These are phyloP conservation scores for Falco naumanni DNA, from an alignment of 2,797 vertebrate genomes.

Conservation along the genomic window DNA sequence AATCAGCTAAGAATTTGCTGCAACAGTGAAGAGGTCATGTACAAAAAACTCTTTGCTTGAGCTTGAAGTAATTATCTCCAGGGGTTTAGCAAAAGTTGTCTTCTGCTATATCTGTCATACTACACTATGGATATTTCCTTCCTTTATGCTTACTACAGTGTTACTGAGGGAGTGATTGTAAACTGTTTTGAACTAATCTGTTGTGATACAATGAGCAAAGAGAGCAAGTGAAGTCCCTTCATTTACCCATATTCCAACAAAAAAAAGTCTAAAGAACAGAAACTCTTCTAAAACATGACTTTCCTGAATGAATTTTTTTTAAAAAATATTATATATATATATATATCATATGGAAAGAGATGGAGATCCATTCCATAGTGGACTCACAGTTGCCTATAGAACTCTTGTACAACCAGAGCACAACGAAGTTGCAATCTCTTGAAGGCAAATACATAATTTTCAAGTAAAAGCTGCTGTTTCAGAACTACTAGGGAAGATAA, in stretches of 20 bases:
- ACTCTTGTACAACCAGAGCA: not conserved
- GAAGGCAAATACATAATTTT: not conserved
- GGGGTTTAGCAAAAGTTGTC: not conserved
- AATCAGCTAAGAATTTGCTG: not conserved
- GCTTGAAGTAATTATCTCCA: not conserved
- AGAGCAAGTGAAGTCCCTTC: not conserved
- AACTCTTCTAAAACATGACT: not conserved
- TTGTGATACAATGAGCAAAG: not conserved
- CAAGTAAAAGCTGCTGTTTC: not conserved
- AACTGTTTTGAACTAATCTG: not conserved
- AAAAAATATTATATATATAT: not conserved
- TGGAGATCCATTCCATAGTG: not conserved
- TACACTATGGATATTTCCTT: not conserved
- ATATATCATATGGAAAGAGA: not conserved
- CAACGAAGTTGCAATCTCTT: not conserved
- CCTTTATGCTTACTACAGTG: not conserved
- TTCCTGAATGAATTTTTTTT: not conserved
- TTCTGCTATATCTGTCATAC: not conserved
- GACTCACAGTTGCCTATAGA: not conserved
- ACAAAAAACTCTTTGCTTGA: not conserved
- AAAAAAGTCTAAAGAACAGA: not conserved
- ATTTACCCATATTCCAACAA: not conserved
- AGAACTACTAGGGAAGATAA: not conserved
- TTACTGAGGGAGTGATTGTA: not conserved
- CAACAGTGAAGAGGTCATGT: not conserved